Evolutionary conservation across 1,140 invertebrate genomes (phyloP), one percentile per base, ranked within the genome.

Genomic region (Aphelinus atriplicis): DNA sequence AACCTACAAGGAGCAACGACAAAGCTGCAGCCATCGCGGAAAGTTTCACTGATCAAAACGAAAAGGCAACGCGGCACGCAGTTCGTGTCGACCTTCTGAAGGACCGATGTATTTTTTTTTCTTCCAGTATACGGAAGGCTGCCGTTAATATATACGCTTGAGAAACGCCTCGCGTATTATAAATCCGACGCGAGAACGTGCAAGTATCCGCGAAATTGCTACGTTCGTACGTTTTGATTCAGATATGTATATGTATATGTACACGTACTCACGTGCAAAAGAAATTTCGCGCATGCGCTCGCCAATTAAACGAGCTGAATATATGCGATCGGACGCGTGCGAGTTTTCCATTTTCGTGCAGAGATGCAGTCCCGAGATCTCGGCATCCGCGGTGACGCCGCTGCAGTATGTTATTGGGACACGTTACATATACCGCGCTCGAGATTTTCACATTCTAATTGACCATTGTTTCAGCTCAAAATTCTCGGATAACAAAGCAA

Each of bases 331-430:
- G 9, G 46, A 9, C 55, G 71, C 55, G 55, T 73, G 63, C 55
- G 47, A 73, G 71, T 58, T 72, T 72, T 72, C 55, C 62, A 66
- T 73, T 73, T 58, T 73, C 71, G 63, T 73, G 71, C 45, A n/a
- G 46, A 51, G 68, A 70, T 60, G 26, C 61, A 46, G 68, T 3
- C n/a, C 57, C 46, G 56, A 48, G 66, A 69, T 69, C 55, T 58
- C 53, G 56, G 26, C n/a, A 48, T 55, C 56, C 51, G 26, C 56
- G 51, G 65, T 67, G 65, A 67, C 64, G 50, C 2, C 7, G 50
- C 10, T 42, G 3, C n/a, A 61, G n/a, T 50, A 48, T 71, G 50
- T 58, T 65, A 73, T 73, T 66, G 53, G 26, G 51, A 57, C 51
- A 50, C 61, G 70, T 65, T 43, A 70, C 61, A 45, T 61, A 58